phyloP scores from a whole-genome alignment of 2,888 invertebrate species.

The Callosobruchus maculatus region DNA sequence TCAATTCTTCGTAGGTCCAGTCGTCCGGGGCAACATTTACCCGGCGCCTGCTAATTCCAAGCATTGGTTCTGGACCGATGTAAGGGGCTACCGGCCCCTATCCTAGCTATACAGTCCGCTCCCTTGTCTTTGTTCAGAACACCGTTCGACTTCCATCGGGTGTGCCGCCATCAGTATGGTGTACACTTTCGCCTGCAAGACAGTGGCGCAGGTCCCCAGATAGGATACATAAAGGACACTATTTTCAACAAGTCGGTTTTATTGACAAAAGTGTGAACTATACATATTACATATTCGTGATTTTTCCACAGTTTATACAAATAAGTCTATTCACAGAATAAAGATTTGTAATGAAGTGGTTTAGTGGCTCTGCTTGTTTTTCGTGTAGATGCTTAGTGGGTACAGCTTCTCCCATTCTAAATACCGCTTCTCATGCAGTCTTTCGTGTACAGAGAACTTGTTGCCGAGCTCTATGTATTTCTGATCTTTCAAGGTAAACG shows the following conservation, averaged over 20 bases:
- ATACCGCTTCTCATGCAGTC: slow-evolving; percentile 45
- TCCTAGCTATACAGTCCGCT: too few relatives aligned
- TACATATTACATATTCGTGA: neutral
- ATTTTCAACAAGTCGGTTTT: neutral
- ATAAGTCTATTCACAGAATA: neutral
- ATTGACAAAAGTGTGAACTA: neutral
- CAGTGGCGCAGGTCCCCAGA: too few relatives aligned
- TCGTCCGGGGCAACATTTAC: too few relatives aligned
- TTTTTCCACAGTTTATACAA: neutral
- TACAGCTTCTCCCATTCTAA: slow-evolving; percentile 46
- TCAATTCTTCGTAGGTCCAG: too few relatives aligned
- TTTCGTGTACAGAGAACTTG: slow-evolving; percentile 42
- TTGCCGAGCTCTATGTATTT: slow-evolving; percentile 48
- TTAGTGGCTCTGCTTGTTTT: neutral
- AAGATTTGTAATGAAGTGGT: neutral
- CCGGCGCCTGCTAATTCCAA: too few relatives aligned
- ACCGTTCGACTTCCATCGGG: too few relatives aligned
- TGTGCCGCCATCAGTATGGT: too few relatives aligned
- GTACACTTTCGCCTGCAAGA: too few relatives aligned
- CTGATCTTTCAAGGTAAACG: slow-evolving; percentile 39
- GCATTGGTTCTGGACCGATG: too few relatives aligned
- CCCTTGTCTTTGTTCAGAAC: too few relatives aligned
- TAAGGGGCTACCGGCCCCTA: too few relatives aligned
- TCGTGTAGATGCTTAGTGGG: slow-evolving; percentile 14
- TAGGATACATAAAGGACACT: neutral